Evolutionary conservation across 2,113 vertebrate species (phyloP), one percentile per base, ranked within the genome.

Genomic region (Nothobranchius kuhntae): DNA sequence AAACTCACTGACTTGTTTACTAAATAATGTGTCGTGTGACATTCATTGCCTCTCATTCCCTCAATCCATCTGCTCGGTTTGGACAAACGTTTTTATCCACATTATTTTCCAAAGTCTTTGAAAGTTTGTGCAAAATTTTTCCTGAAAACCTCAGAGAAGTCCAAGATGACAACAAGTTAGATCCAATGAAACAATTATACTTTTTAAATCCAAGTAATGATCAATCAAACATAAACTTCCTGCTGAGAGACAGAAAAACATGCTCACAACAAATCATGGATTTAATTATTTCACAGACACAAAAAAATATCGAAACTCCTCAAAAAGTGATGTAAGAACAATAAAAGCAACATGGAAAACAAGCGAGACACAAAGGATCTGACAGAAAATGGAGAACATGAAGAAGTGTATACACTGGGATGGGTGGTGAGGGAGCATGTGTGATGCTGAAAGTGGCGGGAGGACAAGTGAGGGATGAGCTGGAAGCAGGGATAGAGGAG

Each of bases 1-100:
- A 73, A 78, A 78, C 71, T 89, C 82, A 5, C 38, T 45, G 44
- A 76, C 87, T 92, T 91, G 91, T 93, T 93, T 93, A 93, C 91
- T 85, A 88, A 82, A 86, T 87, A 89, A 91, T 85, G 81, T 81
- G 67, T 80, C 58, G 56, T 81, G 11, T 58, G 61, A 63, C 62
- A 63, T 53, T 75, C 69, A 68, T 67, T 75, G 77, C 59, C 56
- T 73, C 67, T 59, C 58, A 72, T 68, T 77, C 74, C 71, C 63
- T 74, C 26, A 68, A 67, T 36, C 55, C 59, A 47, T 44, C 53
- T 53, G 15, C 44, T 26, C 17, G 68, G 55, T 77, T 44, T 74
- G 62, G 24, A 9, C 64, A 67, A 62, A 45, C 30, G 15, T 61
- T 51, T 51, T 52, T 15, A n/a, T 53, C 70, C 64, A 30, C 30